Conservation (phyloP, 2,113 vertebrate species). For the Brienomyrus brachyistius region DNA sequence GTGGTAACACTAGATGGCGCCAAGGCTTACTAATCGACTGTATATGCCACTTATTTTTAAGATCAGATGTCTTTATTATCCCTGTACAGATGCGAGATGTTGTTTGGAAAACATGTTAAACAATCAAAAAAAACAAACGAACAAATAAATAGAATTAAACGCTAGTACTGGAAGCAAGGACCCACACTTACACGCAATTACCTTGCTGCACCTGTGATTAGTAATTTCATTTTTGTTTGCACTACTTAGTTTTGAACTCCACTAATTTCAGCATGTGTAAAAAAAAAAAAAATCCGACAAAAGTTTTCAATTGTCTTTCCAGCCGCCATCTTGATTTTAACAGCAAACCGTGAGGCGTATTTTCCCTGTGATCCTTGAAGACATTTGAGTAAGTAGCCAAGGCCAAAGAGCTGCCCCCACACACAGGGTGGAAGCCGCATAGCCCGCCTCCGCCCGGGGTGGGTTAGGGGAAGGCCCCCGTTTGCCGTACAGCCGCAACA, state of each 20-base stretch:
- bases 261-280: background rate
- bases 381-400: background rate
- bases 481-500: background rate
- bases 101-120: background rate
- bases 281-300: background rate
- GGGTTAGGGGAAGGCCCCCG: background rate
- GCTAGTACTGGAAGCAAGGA: background rate
- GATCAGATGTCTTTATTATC: background rate
- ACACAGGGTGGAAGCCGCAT: background rate
- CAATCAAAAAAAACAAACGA: background rate
- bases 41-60: background rate
- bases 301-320: background rate
- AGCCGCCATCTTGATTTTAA: background rate
- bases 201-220: background rate
- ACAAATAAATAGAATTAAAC: background rate
- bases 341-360: background rate
- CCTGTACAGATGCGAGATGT: background rate
- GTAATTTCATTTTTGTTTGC: background rate
- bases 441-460: background rate
- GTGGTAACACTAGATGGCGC: constrained; percentile 14
- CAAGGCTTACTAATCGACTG: background rate
- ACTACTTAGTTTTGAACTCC: background rate
- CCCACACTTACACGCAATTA: background rate
- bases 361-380: background rate
- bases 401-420: background rate